Evolutionary conservation across 1,140 invertebrate genomes (phyloP), one percentile per base, ranked within the genome.

Genomic region (Lineus longissimus): DNA sequence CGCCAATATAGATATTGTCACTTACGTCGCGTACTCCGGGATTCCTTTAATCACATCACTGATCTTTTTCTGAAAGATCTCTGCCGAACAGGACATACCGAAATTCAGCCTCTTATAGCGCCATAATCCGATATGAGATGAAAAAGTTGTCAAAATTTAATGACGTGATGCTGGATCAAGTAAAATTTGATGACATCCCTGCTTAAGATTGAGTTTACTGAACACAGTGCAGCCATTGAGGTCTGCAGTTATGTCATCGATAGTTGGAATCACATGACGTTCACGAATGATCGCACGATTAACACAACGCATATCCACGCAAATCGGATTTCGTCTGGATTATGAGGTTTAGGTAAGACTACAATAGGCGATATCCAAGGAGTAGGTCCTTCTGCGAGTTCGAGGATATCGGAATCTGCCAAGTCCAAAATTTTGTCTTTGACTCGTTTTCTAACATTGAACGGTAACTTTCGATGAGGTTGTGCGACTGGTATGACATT

Each of bases 181-280:
- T 19, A 43, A 43, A 19, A 43, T 43, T 43, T 43, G 40, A 43
- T 73, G 68, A 56, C 62, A 73, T 19, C 55, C 68, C n/a, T 40
- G 63, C 9, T 65, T 65, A 0, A 72, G 54, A 59, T 72, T 66
- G 22, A 73, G 45, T 19, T 65, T 71, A 40, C 51, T 33, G n/a
- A 71, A 68, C 9, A 70, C 30, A 7, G 43, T 67, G 36, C 62
- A 62, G 31, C 55, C 65, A 62, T 74, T 69, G 25, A 74, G 27
- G 2, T 74, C 69, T 19, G 59, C 43, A 2, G 73, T 40, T 17
- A 76, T 54, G 15, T 74, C 70, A 57, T 76, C 73, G 4, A 73
- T 51, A 9, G n/a, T n/a, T n/a, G n/a, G n/a, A n/a, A n/a, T n/a
- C n/a, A n/a, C n/a, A n/a, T n/a, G n/a, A n/a, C n/a, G 40, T 43